Base-by-base conservation (phyloP, 2,888 invertebrate genomes). In the Lycophotia porphyrea region DNA sequence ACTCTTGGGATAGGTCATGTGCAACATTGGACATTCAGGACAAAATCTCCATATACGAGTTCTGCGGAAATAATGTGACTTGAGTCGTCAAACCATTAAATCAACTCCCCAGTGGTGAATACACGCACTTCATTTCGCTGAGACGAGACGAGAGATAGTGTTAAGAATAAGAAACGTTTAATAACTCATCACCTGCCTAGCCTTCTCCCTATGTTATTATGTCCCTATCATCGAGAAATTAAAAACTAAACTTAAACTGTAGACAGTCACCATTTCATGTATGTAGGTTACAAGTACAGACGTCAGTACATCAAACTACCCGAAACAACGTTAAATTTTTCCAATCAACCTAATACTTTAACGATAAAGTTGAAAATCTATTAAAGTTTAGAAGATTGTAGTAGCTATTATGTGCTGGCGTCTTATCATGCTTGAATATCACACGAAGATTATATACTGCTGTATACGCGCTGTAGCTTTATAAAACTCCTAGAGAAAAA, bases 401-500 rank as follows among this genome's bases (percentile, higher is more conserved):
- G n/a, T n/a, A n/a, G n/a, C n/a, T n/a, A n/a, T n/a, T n/a, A n/a
- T n/a, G n/a, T n/a, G n/a, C n/a, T n/a, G n/a, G n/a, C n/a, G n/a
- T n/a, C n/a, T n/a, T n/a, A n/a, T n/a, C n/a, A n/a, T 71, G 78
- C 71, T 47, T 52, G 34, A 36, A 76, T n/a, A 65, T 60, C 47
- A 31, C 61, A 27, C 52, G 70, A 72, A 52, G 47, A 68, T 21
- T 27, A 24, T 4, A 18, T 47, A 21, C 47, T 47, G 47, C 24
- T 47, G 47, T 47, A 24, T 47, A 47, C 0, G 9, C 2, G 21
- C 47, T 24, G 21, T 9, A 76, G 34, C 66, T 66, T 71, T 47
- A 66, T 63, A 31, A 71, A 84, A 76, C 71, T 73, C 15, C 44
- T 18, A 18, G 52, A 67, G 72, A 67, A 82, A 82, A 84, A 82